Evolutionary conservation across 2,888 invertebrate species (phyloP).

Genomic region (Callinectes sapidus): DNA sequence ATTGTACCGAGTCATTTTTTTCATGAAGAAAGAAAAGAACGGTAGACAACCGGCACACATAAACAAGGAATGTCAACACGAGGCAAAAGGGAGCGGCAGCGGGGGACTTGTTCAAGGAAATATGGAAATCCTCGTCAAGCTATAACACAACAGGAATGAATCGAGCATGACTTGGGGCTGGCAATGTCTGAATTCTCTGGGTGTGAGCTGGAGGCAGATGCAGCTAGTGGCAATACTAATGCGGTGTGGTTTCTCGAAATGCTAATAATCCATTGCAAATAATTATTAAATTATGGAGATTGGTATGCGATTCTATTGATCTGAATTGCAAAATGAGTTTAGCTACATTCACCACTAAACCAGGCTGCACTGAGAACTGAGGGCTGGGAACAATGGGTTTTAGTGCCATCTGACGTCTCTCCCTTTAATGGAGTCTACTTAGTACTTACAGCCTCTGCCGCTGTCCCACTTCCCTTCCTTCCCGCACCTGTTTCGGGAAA

Average conservation of each 20-base stretch:
- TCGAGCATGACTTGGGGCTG: not conserved
- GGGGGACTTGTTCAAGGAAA: not conserved
- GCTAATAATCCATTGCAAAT: not conserved
- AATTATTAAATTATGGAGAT: not conserved
- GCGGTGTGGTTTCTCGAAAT: not conserved
- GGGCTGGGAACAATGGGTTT: not conserved
- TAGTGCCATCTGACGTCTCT: not conserved
- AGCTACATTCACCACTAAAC: not conserved
- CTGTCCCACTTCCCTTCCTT: not conserved
- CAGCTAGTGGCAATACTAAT: not conserved
- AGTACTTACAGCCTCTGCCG: not conserved
- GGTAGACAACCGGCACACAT: not conserved
- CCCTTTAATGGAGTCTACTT: not conserved
- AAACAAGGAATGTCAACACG: not conserved
- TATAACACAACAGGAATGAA: not conserved
- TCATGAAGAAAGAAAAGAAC: not conserved
- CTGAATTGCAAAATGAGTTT: not conserved
- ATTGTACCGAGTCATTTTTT: not conserved
- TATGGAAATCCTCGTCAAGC: not conserved
- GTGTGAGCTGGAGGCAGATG: not conserved
- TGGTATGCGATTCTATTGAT: not conserved
- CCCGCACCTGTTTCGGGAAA: not conserved
- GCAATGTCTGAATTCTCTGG: not conserved
- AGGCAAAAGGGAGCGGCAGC: not conserved
- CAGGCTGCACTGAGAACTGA: not conserved